Conservation (phyloP, 2,888 invertebrate species). For the Tenodera sinensis region DNA sequence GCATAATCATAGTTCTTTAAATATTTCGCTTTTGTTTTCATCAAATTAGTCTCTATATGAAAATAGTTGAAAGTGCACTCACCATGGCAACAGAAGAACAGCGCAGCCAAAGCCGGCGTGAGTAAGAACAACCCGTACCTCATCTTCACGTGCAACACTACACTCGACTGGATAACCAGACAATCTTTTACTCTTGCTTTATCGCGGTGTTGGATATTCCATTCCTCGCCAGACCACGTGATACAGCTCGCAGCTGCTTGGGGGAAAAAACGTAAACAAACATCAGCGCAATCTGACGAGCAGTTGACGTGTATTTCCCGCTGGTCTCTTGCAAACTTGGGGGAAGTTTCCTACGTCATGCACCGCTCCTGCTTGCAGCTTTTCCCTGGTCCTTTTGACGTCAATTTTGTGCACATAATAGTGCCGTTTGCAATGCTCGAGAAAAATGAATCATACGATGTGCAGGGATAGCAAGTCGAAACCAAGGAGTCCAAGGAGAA, state of each 20-base stretch:
- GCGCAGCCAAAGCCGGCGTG: background rate
- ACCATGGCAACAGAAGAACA: background rate
- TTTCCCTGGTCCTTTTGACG: too few species aligned
- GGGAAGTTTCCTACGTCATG: background rate
- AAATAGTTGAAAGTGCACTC: background rate
- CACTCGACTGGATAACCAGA: background rate
- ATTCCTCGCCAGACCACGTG: background rate
- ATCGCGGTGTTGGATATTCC: too few species aligned
- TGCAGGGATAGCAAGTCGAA: too few species aligned
- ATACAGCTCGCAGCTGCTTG: background rate
- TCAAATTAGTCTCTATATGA: too few species aligned
- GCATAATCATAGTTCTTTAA: too few species aligned
- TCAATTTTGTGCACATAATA: too few species aligned
- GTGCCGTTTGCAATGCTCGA: too few species aligned
- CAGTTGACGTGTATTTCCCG: background rate
- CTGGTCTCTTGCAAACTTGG: background rate
- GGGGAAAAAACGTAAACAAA: background rate
- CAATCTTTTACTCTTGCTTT: too few species aligned
- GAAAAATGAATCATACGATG: too few species aligned
- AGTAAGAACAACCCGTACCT: background rate
- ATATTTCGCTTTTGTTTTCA: too few species aligned
- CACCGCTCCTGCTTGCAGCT: background rate
- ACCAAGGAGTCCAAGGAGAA: too few species aligned
- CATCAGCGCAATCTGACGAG: background rate
- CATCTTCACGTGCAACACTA: background rate